Evolutionary conservation across 2,113 vertebrate genomes (phyloP).

Genomic region (Vulpes vulpes): DNA sequence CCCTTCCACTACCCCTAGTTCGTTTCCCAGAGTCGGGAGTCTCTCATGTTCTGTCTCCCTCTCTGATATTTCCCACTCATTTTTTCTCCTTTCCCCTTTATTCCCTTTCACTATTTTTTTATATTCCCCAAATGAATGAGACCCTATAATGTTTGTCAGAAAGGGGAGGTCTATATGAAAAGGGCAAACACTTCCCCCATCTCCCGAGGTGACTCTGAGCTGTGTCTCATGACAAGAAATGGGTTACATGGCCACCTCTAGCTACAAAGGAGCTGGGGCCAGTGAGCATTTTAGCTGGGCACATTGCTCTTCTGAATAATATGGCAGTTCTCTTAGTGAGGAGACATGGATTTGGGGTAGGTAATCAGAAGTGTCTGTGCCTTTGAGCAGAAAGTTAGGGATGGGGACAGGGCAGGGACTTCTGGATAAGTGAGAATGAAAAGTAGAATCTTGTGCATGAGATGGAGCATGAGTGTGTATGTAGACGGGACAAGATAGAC

Average conservation of each 20-base stretch:
- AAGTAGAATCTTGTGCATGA: background rate
- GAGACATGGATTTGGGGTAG: background rate
- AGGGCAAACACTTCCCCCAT: background rate
- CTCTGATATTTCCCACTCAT: too few relatives aligned
- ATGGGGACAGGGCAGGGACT: background rate
- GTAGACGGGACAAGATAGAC: background rate
- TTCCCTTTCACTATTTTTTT: too few relatives aligned
- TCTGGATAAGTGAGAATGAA: background rate
- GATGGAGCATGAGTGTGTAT: background rate
- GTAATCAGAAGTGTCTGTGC: background rate
- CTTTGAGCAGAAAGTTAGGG: constrained; percentile 24
- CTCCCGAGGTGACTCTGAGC: background rate
- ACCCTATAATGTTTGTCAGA: too few relatives aligned
- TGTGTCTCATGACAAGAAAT: background rate
- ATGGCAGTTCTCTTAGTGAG: background rate
- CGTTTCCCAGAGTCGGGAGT: too few relatives aligned
- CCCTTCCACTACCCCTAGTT: too few relatives aligned
- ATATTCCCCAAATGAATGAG: too few relatives aligned
- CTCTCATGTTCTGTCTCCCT: too few relatives aligned
- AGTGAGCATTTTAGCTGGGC: background rate
- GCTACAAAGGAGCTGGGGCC: background rate
- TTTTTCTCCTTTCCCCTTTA: too few relatives aligned
- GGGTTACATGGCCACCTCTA: background rate
- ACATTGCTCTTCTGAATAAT: background rate
- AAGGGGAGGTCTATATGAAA: background rate